These are phyloP conservation scores for Acanthis flammea DNA, from an alignment of 2,797 vertebrate genomes.

Conservation along the genomic window DNA sequence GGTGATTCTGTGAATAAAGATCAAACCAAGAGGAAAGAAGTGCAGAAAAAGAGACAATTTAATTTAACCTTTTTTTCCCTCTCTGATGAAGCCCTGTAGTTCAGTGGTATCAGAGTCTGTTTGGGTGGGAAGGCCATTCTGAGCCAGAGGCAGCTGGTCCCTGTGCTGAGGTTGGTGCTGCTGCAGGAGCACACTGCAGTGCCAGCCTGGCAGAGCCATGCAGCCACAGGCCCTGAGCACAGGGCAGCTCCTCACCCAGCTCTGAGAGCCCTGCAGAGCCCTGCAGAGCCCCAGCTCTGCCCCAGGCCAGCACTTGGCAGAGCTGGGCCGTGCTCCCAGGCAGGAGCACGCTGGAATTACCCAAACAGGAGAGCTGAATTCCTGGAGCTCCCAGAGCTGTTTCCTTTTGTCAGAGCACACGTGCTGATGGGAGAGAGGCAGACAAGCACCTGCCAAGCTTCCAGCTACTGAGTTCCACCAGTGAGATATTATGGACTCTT, in stretches of 20 bases:
- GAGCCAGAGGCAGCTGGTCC: neutral
- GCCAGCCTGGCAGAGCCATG: neutral
- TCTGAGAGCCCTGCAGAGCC: neutral
- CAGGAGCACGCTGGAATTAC: neutral
- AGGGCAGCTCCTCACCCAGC: neutral
- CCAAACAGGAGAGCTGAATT: neutral
- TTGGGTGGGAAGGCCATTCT: neutral
- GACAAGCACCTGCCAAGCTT: conserved; percentile 35
- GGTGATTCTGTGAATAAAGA: neutral
- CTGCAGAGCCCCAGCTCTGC: neutral
- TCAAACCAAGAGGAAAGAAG: neutral
- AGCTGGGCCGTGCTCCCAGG: rapidly evolving
- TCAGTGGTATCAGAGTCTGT: neutral
- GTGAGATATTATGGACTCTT: neutral
- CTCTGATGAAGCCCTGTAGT: neutral
- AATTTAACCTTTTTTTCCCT: neutral
- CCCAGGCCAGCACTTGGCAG: neutral
- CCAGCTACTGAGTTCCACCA: conserved; percentile 10
- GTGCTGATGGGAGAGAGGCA: neutral
- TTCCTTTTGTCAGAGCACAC: neutral
- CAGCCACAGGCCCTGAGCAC: neutral
- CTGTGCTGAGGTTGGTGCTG: rapidly evolving
- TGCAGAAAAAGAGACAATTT: neutral
- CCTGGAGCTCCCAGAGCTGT: neutral
- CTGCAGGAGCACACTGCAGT: rapidly evolving